phyloP scores from a whole-genome alignment of 2,888 invertebrate species.

The Cyclophora punctaria region DNA sequence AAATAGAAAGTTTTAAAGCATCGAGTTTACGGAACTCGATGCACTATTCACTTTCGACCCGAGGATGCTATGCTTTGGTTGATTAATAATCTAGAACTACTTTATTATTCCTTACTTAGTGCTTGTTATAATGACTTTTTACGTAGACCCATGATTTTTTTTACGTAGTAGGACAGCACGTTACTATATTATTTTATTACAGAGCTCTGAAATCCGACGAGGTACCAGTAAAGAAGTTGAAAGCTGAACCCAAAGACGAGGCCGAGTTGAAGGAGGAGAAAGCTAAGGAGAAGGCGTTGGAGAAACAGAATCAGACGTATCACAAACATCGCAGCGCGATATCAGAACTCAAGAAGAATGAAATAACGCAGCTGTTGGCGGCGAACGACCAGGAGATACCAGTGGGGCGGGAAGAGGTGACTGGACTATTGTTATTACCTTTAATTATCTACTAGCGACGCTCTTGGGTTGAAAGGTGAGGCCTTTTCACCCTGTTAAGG shows the following conservation, averaged over 20 bases:
- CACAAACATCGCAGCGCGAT: constrained; percentile 50
- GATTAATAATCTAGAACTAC: too few species aligned
- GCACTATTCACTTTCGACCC: too few species aligned
- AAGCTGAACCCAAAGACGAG: constrained; percentile 76
- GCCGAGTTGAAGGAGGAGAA: constrained; percentile 65
- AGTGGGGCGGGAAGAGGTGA: constrained; percentile 79
- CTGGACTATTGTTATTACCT: constrained; percentile 9
- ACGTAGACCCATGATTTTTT: too few species aligned
- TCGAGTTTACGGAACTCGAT: too few species aligned
- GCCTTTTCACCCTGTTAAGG: too few species aligned
- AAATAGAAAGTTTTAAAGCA: too few species aligned
- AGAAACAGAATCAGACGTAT: constrained; percentile 81
- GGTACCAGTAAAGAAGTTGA: constrained; percentile 80
- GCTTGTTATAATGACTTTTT: too few species aligned
- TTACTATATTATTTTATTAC: too few species aligned
- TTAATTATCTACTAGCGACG: background rate
- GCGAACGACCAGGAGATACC: constrained; percentile 83
- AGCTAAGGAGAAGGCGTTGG: constrained; percentile 74
- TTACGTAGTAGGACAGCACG: too few species aligned
- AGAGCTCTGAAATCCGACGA: constrained; percentile 65
- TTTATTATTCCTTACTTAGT: too few species aligned
- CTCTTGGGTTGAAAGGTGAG: background rate
- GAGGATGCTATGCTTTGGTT: too few species aligned
- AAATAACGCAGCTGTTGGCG: constrained; percentile 79
- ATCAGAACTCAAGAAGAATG: constrained; percentile 72